These are phyloP conservation scores for Lycopodina hypogea DNA, from an alignment of 37 sponge, comb jelly and placozoan genomes.

Conservation along the genomic window DNA sequence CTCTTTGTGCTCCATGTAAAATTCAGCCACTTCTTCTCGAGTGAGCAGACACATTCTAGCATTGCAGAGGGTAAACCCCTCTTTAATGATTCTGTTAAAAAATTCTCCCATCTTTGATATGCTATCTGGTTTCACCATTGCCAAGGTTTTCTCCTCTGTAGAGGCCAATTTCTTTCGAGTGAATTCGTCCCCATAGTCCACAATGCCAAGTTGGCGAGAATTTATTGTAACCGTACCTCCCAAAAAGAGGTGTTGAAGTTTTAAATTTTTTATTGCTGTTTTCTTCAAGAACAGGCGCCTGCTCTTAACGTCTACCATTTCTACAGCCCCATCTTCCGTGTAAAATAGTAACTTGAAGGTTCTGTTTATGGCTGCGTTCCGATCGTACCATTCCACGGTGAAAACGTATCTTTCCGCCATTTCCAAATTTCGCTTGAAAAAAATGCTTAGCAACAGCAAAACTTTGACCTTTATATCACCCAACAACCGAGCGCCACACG, in stretches of 20 bases:
- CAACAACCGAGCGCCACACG: not conserved
- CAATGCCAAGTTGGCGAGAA: conserved; percentile 87
- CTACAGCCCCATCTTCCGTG: conserved; percentile 72
- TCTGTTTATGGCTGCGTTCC: conserved; percentile 82
- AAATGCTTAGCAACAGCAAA: not conserved
- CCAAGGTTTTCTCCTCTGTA: conserved; percentile 80
- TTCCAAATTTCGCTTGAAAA: not conserved
- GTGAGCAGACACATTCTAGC: conserved; percentile 78
- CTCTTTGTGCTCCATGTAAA: conserved; percentile 76
- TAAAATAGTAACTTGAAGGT: conserved; percentile 89
- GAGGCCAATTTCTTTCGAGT: conserved; percentile 69
- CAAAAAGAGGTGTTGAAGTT: conserved; percentile 73
- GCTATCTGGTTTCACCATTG: conserved; percentile 85
- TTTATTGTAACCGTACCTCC: conserved; percentile 84
- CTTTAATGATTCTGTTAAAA: conserved; percentile 29
- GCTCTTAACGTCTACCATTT: conserved; percentile 92
- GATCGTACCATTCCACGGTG: conserved; percentile 93
- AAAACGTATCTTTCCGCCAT: conserved; percentile 86
- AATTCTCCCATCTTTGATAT: conserved; percentile 75
- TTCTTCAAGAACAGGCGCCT: conserved; percentile 85
- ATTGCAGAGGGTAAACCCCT: conserved; percentile 75
- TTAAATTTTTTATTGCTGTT: conserved; percentile 53
- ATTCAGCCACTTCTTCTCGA: conserved; percentile 71
- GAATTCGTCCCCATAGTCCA: conserved; percentile 88
- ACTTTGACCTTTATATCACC: not conserved